Evolutionary conservation across 2,888 invertebrate genomes (phyloP), one percentile per base, ranked within the genome.

Genomic region (Apamea crenata): DNA sequence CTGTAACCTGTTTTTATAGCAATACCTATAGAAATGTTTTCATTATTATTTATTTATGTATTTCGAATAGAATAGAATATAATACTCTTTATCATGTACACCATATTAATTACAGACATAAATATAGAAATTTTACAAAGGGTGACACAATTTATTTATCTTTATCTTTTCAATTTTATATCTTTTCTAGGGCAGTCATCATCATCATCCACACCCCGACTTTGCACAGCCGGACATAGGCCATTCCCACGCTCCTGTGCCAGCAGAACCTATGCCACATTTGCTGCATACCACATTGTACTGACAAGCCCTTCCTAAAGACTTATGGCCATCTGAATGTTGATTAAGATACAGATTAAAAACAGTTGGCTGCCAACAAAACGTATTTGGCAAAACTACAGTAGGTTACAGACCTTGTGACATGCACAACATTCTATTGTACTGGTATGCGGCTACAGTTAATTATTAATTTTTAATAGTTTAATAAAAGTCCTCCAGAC

Each of bases 381-480:
- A 80, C 14, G 4, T 47, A 66, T 63, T 82, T 82, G 82, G 82
- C 85, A 82, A 85, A 85, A 63, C 74, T 29, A 56, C 32, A 50
- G 10, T 70, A 71, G 50, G 25, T n/a, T n/a, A n/a, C 67, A 74
- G 36, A 67, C 81, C 74, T 80, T 84, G 85, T 50, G 29, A 25
- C 61, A 74, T 53, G 59, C 63, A 72, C 36, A 69, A 53, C 65
- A 84, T 73, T 79, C 21, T 82, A 68, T 78, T 78, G 40, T 68
- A 50, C 67, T 56, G 44, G 25, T 32, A 25, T 47, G n/a, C 5
- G 32, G 47, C 21, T 18, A 50, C 7, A n/a, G 1, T 29, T 32
- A 32, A 0, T 59, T 59, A 50, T 5, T 40, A 4, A n/a, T 68
- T 50, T 67, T 53, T n/a, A 61, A 61, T 61, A 29, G 29, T 61